A percentile compares a stretch with the other conserved stretches of the same genome.
These are phyloP conservation scores for Minunthozetes semirufus DNA, from an alignment of 2,888 invertebrate genomes.

Conservation along the genomic window DNA sequence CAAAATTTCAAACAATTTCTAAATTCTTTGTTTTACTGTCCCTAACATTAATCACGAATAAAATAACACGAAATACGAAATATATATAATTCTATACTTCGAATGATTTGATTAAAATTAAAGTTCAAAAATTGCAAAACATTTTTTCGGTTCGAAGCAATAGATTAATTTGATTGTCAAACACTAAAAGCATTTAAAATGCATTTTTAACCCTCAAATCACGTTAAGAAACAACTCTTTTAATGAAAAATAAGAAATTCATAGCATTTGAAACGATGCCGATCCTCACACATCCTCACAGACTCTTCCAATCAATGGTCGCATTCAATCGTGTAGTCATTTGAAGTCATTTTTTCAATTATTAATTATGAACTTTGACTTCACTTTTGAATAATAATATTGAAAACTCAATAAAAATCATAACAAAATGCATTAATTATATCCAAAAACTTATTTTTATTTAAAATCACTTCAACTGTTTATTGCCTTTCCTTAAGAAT, in stretches of 20 bases:
- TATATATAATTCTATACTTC: neutral
- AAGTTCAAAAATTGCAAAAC: neutral
- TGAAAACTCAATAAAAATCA: neutral
- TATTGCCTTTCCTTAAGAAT: no score
- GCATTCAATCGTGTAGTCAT: neutral
- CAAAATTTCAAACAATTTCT: neutral
- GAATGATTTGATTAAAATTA: neutral
- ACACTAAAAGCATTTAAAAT: neutral
- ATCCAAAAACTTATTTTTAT: no score
- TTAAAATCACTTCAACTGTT: no score
- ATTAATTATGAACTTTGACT: neutral
- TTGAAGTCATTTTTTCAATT: neutral
- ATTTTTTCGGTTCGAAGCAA: neutral
- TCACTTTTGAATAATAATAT: neutral
- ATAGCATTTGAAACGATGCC: neutral
- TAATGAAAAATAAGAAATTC: neutral
- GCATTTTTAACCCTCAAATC: neutral
- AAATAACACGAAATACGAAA: neutral
- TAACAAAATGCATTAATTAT: neutral
- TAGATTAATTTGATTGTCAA: neutral
- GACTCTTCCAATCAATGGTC: neutral
- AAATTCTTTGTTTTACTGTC: neutral
- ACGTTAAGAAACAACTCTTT: neutral
- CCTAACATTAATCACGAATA: slow-evolving; percentile 19
- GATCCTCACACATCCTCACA: neutral